These are phyloP conservation scores for Druceiella hillmani DNA, from an alignment of 2,888 invertebrate species.

Conservation along the genomic window DNA sequence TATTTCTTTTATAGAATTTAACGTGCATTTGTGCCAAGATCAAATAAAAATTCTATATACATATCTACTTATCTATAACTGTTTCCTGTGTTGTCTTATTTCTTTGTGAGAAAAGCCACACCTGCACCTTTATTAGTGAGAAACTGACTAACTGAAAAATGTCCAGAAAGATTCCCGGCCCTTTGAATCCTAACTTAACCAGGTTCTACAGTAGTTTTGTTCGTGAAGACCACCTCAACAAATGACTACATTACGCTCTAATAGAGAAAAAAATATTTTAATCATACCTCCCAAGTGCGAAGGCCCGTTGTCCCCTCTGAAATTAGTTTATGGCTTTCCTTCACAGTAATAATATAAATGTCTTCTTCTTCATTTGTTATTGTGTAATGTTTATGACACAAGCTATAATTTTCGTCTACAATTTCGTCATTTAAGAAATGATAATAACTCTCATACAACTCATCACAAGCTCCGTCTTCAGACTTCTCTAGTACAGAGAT, in stretches of 20 bases:
- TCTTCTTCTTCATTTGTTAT: slow-evolving; percentile 32
- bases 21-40: too few relatives aligned
- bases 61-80: too few relatives aligned
- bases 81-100: too few relatives aligned
- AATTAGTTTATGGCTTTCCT: slow-evolving; percentile 67
- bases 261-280: not conserved
- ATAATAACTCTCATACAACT: slow-evolving; percentile 57
- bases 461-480: slow-evolving; percentile 56
- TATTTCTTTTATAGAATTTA: too few relatives aligned
- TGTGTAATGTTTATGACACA: slow-evolving; percentile 60
- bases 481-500: slow-evolving; percentile 52
- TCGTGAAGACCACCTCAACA: too few relatives aligned
- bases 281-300: slow-evolving; percentile 67
- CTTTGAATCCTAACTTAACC: too few relatives aligned
- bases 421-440: slow-evolving; percentile 38
- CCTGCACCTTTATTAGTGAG: too few relatives aligned
- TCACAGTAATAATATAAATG: slow-evolving; percentile 49
- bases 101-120: too few relatives aligned
- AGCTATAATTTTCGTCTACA: slow-evolving; percentile 30
- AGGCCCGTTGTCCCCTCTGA: slow-evolving; percentile 76
- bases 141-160: too few relatives aligned
- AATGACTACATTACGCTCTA: not conserved
- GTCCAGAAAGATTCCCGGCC: too few relatives aligned
- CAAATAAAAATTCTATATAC: too few relatives aligned
- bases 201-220: too few relatives aligned